Base-by-base conservation (phyloP, 2,888 invertebrate genomes). In the Tetranychus piercei region DNA sequence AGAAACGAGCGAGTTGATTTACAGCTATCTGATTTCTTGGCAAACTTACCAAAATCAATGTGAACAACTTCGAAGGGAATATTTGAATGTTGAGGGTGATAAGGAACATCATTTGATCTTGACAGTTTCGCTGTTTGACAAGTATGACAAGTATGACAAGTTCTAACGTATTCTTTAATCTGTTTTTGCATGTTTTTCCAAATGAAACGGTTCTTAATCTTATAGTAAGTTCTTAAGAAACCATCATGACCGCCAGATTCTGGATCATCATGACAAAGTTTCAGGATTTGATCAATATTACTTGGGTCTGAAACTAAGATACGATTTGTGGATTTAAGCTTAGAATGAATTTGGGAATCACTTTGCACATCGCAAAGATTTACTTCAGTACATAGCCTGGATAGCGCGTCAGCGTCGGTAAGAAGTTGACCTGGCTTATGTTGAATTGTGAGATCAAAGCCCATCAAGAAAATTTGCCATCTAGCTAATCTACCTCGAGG, bases 51-150 rank as follows among this genome's bases (percentile, higher is more conserved):
- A 34, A 71, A 71, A 34, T 71, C 71, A 1, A 71, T 7, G 6
- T 71, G 71, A 44, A 71, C 71, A n/a, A n/a, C n/a, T 18, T 71
- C 11, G n/a, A 71, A 71, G 9, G 71, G 71, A 20, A 18, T 34
- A 9, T 1, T 11, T 7, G 71, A 20, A 11, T 71, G 71, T 1
- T 22, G 15, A 44, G 44, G 18, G n/a, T 23, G 3, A 34, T 34
- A 22, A 44, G 44, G 44, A 71, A 18, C 34, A 18, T 71, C 71
- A 6, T 6, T 23, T 6, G 71, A 44, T 70, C 70, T 70, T 7
- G 18, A 20, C 2, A 22, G 34, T 34, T 70, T 70, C 70, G 22
- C 34, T 15, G 1, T 7, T 5, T 70, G 70, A 7, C 8, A 70
- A 70, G 6, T 34, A 5, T 71, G 71, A 23, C 71, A 71, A 18